These are phyloP conservation scores for Aphidius ervi DNA, from an alignment of 1,140 invertebrate species.

Conservation along the genomic window DNA sequence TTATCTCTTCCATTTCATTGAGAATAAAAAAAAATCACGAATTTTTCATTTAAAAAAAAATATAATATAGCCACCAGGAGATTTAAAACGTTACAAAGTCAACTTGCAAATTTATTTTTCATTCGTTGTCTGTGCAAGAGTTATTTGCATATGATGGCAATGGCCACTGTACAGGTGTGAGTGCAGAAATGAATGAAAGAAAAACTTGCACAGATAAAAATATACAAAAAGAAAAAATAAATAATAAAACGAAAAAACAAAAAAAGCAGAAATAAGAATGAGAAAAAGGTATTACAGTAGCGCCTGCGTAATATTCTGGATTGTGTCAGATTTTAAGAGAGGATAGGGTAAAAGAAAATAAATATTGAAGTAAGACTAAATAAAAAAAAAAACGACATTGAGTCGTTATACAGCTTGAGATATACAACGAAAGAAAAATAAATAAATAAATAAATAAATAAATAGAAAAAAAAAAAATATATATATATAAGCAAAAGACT, in stretches of 20 bases:
- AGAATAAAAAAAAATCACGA: neutral
- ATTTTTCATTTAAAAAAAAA: neutral
- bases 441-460: conserved; percentile 14
- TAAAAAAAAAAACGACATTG: conserved; percentile 10
- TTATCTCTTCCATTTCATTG: neutral
- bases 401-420: conserved; percentile 11
- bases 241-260: neutral
- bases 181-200: too few species aligned
- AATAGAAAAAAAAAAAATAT: conserved; percentile 6
- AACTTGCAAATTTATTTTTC: conserved; percentile 31
- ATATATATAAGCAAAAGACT: conserved; percentile 4
- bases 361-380: conserved; percentile 1
- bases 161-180: too few species aligned
- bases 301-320: neutral
- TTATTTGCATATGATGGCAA: conserved; percentile 30
- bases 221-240: too few species aligned
- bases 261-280: neutral
- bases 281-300: neutral
- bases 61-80: neutral
- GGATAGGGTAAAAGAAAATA: conserved; percentile 3
- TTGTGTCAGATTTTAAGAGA: conserved; percentile 1
- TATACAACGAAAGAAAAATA: conserved; percentile 20
- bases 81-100: conserved; percentile 1
- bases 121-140: conserved; percentile 20
- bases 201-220: too few species aligned